Base-by-base conservation (phyloP, 1,140 invertebrate genomes). In the Potamilus streckersoni region DNA sequence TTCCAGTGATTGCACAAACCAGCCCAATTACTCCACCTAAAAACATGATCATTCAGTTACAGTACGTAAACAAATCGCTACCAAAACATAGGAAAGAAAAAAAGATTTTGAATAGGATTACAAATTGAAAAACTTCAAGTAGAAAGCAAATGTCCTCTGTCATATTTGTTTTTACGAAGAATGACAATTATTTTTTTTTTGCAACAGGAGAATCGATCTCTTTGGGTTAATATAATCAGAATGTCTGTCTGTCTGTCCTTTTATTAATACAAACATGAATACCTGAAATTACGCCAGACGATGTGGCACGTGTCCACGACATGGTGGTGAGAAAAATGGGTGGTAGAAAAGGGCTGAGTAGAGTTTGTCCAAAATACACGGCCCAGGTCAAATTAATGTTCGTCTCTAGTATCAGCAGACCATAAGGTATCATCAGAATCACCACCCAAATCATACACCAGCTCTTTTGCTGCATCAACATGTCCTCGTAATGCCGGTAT, bases 71-170 rank as follows among this genome's bases (percentile, higher is more conserved):
- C 13, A 2, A 55, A 55, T 3, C 1, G 8, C 16, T 2, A 12
- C 31, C 14, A 19, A 64, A 64, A 23, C 20, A 31, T 23, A 23
- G 12, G 19, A 56, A 74, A 49, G 23, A 27, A n/a, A 15, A 16
- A 15, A 13, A 19, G 15, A 31, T 23, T 17, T n/a, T 1, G 15
- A 38, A 82, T 6, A 84, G 84, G 6, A 87, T 78, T 31, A 79
- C 81, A 87, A 87, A 84, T 84, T 87, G 20, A 84, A 76, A n/a
- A 83, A 68, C 17, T 82, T 81, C n/a, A n/a, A n/a, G n/a, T n/a
- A n/a, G n/a, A n/a, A n/a, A n/a, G n/a, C n/a, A n/a, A 49, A 6
- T 49, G 38, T 49, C 6, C 38, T 49, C 38, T 49, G 38, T 49
- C 38, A 49, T 8, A 49, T 49, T 8, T 49, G 38, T 11, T 49